phyloP scores from a whole-genome alignment of 2,888 invertebrate genomes.

The Trachelus troglodyta region DNA sequence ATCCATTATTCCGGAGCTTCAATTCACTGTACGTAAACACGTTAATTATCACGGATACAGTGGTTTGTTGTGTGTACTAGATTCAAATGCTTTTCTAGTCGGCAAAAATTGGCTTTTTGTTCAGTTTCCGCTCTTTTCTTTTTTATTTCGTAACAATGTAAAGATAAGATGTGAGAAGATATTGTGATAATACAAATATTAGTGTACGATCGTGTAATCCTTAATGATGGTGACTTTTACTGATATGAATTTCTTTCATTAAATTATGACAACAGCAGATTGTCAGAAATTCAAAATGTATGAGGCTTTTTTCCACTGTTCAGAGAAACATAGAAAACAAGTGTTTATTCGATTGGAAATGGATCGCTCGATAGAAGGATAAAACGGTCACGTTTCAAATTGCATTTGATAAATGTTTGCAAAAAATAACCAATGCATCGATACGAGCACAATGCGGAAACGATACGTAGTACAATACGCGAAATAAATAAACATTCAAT shows the following conservation, averaged over 20 bases:
- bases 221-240: not conserved
- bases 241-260: not conserved
- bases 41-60: not conserved
- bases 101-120: not conserved
- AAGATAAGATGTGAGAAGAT: too few relatives aligned
- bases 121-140: too few relatives aligned
- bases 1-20: not conserved
- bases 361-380: constrained; percentile 33
- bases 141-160: too few relatives aligned
- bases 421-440: constrained; percentile 15
- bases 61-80: not conserved
- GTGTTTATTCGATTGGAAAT: constrained; percentile 24
- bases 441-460: not conserved
- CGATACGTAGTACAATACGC: too few relatives aligned
- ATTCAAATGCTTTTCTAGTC: not conserved
- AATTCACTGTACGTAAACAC: not conserved
- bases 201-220: not conserved
- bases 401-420: constrained; percentile 38
- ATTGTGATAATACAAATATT: too few relatives aligned
- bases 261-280: not conserved
- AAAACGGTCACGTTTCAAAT: constrained; percentile 24
- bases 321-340: constrained; percentile 15
- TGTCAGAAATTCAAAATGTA: not conserved
- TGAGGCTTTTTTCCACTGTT: not conserved
- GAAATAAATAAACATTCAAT: not conserved